phyloP scores from a whole-genome alignment of 2,888 invertebrate genomes.

The Digitonthophagus gazella region DNA sequence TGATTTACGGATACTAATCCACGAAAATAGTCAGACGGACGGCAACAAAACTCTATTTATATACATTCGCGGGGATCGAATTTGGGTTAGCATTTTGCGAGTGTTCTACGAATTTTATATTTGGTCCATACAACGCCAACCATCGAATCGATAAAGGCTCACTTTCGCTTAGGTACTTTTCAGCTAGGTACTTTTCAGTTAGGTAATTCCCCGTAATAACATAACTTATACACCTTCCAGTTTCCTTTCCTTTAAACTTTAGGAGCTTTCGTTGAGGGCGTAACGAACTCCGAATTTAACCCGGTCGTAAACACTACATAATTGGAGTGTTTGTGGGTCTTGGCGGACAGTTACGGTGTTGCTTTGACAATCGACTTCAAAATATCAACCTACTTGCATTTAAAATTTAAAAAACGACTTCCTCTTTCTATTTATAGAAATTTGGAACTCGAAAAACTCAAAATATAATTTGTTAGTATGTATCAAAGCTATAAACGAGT shows the following conservation, averaged over 20 bases:
- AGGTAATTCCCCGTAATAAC: neutral
- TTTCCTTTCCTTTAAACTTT: neutral
- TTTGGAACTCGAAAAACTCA: neutral
- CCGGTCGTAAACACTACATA: slow-evolving; percentile 49
- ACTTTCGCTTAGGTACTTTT: too few relatives aligned
- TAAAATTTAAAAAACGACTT: neutral
- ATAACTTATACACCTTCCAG: neutral
- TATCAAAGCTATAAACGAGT: too few relatives aligned
- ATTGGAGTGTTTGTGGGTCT: slow-evolving; percentile 51
- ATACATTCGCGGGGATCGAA: too few relatives aligned
- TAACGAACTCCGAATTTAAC: slow-evolving; percentile 42
- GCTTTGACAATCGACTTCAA: slow-evolving; percentile 47
- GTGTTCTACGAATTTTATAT: neutral
- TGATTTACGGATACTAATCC: neutral
- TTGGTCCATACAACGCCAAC: neutral
- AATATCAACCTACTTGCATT: slow-evolving; percentile 21
- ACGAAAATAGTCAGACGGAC: neutral
- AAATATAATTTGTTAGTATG: too few relatives aligned
- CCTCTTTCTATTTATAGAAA: neutral
- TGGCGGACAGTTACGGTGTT: slow-evolving; percentile 49
- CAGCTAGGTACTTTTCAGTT: neutral
- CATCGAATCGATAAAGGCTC: too few relatives aligned
- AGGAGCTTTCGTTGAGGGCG: slow-evolving; percentile 3
- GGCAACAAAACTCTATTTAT: neutral
- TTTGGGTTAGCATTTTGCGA: neutral